Base-by-base conservation (phyloP, 2,888 invertebrate species). In the Hypolimnas misippus region DNA sequence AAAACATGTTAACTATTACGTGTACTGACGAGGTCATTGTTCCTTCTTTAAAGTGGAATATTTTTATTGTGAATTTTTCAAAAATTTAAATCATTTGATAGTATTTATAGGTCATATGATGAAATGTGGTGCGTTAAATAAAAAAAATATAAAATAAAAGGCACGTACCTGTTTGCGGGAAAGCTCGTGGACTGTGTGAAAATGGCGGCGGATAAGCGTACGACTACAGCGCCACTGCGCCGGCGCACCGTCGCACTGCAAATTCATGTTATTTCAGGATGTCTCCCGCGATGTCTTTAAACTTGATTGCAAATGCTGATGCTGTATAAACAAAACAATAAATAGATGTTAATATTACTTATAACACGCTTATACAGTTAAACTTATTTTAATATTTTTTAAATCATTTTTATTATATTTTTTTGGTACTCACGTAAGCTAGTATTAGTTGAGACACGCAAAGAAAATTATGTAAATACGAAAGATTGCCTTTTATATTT, bases 181-280 rank as follows among this genome's bases (percentile, higher is more conserved):
- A 92, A 92, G 90, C 91, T 91, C 87, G 80, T 79, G 71, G 81
- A 81, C 79, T 79, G 83, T 82, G 86, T 87, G 90, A 91, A 92
- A 91, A 92, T 91, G 92, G 92, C 92, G 90, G 82, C 89, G 84
- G 80, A 81, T 81, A 82, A 84, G 76, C 75, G 79, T 71, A 82
- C 84, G 87, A 89, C 84, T 83, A 83, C 83, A 78, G 87, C 82
- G 81, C 85, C 87, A 79, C 84, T 77, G 88, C 89, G 86, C 87
- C 70, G 79, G 87, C 83, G 78, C 81, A 71, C 68, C 72, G 69
- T 69, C 61, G 69, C 70, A 72, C 70, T 87, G 87, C 87, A 86
- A 86, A 87, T 86, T 83, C 81, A 82, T 86, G 89, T 91, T 92
- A 92, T 92, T 92, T 92, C 92, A 92, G 92, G 92, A 91, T 86